These are phyloP conservation scores for Graphium colonna DNA, from an alignment of 2,888 invertebrate species.

Conservation along the genomic window DNA sequence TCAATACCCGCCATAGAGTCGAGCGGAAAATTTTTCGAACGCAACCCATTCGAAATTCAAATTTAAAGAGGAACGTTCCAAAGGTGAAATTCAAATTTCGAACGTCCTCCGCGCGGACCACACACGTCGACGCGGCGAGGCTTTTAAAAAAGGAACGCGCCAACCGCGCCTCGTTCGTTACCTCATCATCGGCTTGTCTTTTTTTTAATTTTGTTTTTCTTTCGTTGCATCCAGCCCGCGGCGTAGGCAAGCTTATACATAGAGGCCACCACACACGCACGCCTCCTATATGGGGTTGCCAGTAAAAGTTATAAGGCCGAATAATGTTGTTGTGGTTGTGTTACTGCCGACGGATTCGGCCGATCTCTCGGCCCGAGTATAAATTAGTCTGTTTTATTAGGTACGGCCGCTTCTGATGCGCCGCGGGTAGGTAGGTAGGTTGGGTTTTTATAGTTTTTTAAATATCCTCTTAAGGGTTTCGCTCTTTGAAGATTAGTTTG, in stretches of 20 bases:
- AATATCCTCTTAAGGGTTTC: constrained; percentile 55
- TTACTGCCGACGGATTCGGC: constrained; percentile 48
- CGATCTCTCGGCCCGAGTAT: constrained; percentile 44
- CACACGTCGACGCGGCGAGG: constrained; percentile 67
- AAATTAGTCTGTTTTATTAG: constrained; percentile 68
- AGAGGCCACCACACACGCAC: constrained; percentile 43
- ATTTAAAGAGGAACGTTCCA: constrained; percentile 21
- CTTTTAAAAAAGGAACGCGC: constrained; percentile 76
- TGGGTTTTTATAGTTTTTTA: constrained; percentile 68
- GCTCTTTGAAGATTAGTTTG: constrained; percentile 66
- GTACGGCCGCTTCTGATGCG: constrained; percentile 53
- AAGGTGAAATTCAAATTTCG: constrained; percentile 30
- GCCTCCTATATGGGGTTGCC: constrained; percentile 43
- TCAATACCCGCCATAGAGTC: constrained; percentile 41
- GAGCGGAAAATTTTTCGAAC: constrained; percentile 32
- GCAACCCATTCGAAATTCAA: constrained; percentile 23
- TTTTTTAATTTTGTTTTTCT: constrained; percentile 53
- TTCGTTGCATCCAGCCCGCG: constrained; percentile 36
- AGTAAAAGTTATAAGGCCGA: constrained; percentile 48
- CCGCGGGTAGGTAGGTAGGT: constrained; percentile 44
- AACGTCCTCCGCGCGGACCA: constrained; percentile 49
- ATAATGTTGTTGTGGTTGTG: constrained; percentile 64
- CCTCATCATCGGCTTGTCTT: constrained; percentile 73
- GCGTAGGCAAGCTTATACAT: constrained; percentile 67
- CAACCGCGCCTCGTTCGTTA: constrained; percentile 76